A percentile compares a stretch with the other conserved stretches of the same genome.
phyloP scores from a whole-genome alignment of 2,888 invertebrate genomes.

The Microplitis manilae region DNA sequence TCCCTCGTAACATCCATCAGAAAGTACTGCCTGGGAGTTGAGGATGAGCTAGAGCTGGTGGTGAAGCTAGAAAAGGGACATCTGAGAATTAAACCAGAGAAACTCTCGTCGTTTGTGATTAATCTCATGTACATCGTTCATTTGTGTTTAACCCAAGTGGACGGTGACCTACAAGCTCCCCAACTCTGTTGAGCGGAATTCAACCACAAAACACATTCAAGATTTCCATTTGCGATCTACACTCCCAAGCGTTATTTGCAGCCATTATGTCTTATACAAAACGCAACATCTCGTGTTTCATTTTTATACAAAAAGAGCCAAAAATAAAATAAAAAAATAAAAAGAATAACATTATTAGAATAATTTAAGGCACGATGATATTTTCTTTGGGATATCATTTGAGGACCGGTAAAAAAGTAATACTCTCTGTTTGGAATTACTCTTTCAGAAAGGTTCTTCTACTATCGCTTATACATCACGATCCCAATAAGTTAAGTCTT shows the following conservation, averaged over 20 bases:
- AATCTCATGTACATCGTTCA: slow-evolving; percentile 45
- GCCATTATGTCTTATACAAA: too few species aligned
- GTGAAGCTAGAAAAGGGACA: slow-evolving; percentile 7
- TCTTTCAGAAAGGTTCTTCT: background rate
- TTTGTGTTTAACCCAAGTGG: slow-evolving; percentile 40
- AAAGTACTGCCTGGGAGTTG: slow-evolving; percentile 38
- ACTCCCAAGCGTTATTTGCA: background rate
- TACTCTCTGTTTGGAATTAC: background rate
- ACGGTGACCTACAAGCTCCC: slow-evolving; percentile 3
- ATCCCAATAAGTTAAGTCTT: slow-evolving; percentile 1
- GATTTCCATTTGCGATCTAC: slow-evolving; percentile 58
- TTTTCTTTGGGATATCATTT: background rate
- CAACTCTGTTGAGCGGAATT: background rate
- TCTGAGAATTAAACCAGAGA: slow-evolving; percentile 15
- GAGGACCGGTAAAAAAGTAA: background rate
- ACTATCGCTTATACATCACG: background rate
- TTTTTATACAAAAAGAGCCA: background rate
- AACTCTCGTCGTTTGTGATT: slow-evolving; percentile 47
- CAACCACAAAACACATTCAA: slow-evolving; percentile 48
- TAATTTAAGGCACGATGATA: background rate
- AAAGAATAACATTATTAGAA: background rate
- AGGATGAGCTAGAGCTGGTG: background rate
- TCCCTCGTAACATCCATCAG: slow-evolving; percentile 59
- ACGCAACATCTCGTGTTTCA: too few species aligned
- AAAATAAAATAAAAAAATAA: background rate